Evolutionary conservation across 2,113 vertebrate species (phyloP), one percentile per base, ranked within the genome.

Genomic region (Lota lota): DNA sequence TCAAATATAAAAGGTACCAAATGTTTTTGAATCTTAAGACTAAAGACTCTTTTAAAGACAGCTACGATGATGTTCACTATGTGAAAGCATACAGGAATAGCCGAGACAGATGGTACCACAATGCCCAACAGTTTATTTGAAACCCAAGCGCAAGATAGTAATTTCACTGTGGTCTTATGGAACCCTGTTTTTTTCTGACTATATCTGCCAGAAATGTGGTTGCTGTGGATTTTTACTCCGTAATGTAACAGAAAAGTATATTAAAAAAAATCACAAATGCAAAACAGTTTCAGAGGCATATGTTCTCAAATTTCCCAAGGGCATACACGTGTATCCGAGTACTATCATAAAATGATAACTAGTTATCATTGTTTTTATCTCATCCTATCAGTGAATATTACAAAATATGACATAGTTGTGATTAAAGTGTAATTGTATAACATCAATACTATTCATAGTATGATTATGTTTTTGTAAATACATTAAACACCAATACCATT

Each of bases 201-300:
- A 76, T 79, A 88, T 78, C 75, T 86, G 80, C 79, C 75, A 86
- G 81, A 85, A 76, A 86, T 88, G 85, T 82, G 82, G 87, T 83
- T 69, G 20, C 33, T 40, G 24, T 70, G 53, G 57, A 72, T 72
- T 72, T 70, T 63, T 15, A 51, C n/a, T 60, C 79, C 77, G 71
- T 78, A 83, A 72, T 83, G 75, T 72, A 77, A 75, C 14, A 8
- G 70, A 68, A 5, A 18, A 56, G 18, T n/a, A 17, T 56, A n/a
- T 56, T n/a, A 71, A 61, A 70, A 69, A 61, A 40, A 64, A 68
- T 3, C 53, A 56, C n/a, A 56, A 56, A 56, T 18, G 4, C 53
- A n/a, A 16, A 16, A 18, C 53, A 56, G 16, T 56, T 56, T 56
- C n/a, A 33, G 28, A 5, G 28, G 28, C 4, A 33, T 33, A 14